These are phyloP conservation scores for Oreonectes daqikongensis DNA, from an alignment of 2,797 vertebrate genomes.

Conservation along the genomic window DNA sequence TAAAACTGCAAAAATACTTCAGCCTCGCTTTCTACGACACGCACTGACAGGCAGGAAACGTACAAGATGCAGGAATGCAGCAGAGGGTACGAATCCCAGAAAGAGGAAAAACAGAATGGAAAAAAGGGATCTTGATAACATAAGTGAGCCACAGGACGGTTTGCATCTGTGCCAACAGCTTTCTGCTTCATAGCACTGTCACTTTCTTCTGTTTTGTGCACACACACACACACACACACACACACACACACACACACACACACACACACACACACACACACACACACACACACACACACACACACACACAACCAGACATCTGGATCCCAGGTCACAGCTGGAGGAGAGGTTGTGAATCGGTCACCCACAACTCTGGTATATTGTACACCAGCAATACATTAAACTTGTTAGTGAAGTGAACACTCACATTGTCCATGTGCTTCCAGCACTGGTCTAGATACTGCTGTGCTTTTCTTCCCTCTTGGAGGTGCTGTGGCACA, in stretches of 20 bases:
- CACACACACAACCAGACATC: not conserved
- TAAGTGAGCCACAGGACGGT: conserved; percentile 5
- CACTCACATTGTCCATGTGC: conserved; percentile 98
- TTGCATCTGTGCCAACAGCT: conserved; percentile 26
- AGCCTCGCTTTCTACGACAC: conserved; percentile 16
- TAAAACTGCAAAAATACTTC: conserved; percentile 55
- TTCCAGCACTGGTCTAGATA: conserved; percentile 97
- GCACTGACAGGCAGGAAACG: conserved; percentile 19
- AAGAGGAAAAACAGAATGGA: conserved; percentile 2
- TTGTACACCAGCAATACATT: not conserved
- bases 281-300: not conserved
- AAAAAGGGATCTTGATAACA: conserved; percentile 5
- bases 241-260: not conserved
- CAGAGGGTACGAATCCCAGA: not conserved
- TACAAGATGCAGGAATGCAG: conserved; percentile 20
- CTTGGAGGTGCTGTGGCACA: conserved; percentile 90
- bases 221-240: not conserved
- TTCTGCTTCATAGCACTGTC: conserved; percentile 48
- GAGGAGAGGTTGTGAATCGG: conserved; percentile 33
- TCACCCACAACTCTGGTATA: not conserved
- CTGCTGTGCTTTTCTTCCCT: conserved; percentile 96
- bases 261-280: too few relatives aligned
- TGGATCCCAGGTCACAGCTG: conserved; percentile 47
- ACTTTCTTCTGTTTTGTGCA: conserved; percentile 21
- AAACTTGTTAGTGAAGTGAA: not conserved